Evolutionary conservation across 2,797 vertebrate species (phyloP).

Genomic region (Spinus pinus): DNA sequence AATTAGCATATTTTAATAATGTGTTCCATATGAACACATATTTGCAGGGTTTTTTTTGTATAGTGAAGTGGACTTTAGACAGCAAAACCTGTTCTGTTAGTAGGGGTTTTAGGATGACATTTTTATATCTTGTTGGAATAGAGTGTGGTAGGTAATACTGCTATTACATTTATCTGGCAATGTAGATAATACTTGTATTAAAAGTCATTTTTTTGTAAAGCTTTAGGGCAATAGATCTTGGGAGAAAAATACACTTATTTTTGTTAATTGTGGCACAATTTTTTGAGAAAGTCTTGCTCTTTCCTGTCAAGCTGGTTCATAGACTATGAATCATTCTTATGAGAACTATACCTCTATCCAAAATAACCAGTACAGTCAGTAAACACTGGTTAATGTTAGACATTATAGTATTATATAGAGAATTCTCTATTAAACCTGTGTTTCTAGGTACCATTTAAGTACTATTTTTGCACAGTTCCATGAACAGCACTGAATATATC

Average conservation of each 20-base stretch:
- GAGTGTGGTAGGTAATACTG: not conserved
- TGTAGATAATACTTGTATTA: not conserved
- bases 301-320: not conserved
- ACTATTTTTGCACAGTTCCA: not conserved
- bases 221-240: not conserved
- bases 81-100: not conserved
- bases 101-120: not conserved
- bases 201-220: not conserved
- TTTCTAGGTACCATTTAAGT: not conserved
- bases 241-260: not conserved
- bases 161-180: not conserved
- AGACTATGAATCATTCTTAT: not conserved
- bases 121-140: not conserved
- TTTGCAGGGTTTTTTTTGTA: not conserved
- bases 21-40: not conserved
- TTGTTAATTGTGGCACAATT: not conserved
- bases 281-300: not conserved
- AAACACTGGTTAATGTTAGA: not conserved
- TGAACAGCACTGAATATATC: not conserved
- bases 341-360: not conserved
- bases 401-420: not conserved
- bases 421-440: not conserved
- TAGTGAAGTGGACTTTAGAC: not conserved
- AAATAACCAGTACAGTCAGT: not conserved
- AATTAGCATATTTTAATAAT: not conserved